A percentile compares a stretch with the other conserved stretches of the same genome.
Evolutionary conservation across 2,797 vertebrate species (phyloP).

Genomic region (Amphiprion clarkii): DNA sequence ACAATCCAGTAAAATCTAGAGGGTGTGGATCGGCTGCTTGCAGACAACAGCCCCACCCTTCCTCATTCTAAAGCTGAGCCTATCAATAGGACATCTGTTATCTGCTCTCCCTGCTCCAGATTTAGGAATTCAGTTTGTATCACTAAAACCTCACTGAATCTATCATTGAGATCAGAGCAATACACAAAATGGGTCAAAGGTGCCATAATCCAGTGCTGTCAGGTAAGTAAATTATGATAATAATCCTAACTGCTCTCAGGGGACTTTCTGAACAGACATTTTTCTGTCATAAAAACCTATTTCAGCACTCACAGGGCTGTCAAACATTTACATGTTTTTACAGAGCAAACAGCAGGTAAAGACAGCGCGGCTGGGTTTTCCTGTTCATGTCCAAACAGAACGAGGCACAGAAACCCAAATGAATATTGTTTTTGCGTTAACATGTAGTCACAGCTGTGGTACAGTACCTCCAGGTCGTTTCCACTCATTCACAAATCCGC

Average conservation of each 20-base stretch:
- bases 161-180: neutral
- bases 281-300: constrained; percentile 28
- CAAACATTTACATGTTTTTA: constrained; percentile 36
- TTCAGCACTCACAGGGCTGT: neutral
- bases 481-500: constrained; percentile 42
- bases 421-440: neutral
- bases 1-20: constrained; percentile 37
- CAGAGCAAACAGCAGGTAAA: constrained; percentile 51
- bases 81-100: constrained; percentile 43
- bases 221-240: neutral
- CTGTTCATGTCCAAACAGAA: constrained; percentile 59
- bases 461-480: constrained; percentile 47
- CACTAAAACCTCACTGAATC: neutral
- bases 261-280: neutral
- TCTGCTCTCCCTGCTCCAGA: constrained; percentile 3
- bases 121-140: constrained; percentile 2
- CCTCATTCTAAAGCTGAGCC: constrained; percentile 34
- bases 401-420: neutral
- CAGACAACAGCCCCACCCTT: constrained; percentile 53
- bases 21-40: constrained; percentile 54
- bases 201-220: neutral
- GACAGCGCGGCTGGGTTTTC: constrained; percentile 34
- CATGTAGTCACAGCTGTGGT: neutral
- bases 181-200: neutral
- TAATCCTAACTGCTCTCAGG: neutral